Percentiles rank a stretch among this genome's conserved stretches.
phyloP scores from a whole-genome alignment of 1,140 invertebrate genomes.

The Bombyx mori region ASM3026992v2 NC_085125.1:9673001-9673500 shows the following conservation, averaged over 20 bases:
- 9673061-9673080: no score
- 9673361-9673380: constrained; percentile 71
- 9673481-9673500: constrained; percentile 65
- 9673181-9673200: no score
- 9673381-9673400: constrained; percentile 71
- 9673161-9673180: no score
- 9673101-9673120: no score
- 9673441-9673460: constrained; percentile 67
- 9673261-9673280: constrained; percentile 61
- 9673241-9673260: constrained; percentile 44
- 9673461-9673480: constrained; percentile 60
- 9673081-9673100: no score
- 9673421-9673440: constrained; percentile 61
- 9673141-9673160: no score
- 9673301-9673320: constrained; percentile 70
- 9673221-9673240: constrained; percentile 51
- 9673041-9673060: background rate
- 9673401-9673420: constrained; percentile 69
- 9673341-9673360: constrained; percentile 69
- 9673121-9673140: no score
- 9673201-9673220: constrained; percentile 43
- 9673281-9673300: constrained; percentile 66
- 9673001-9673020: constrained; percentile 48
- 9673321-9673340: constrained; percentile 65
- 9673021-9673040: constrained; percentile 39